Base-by-base conservation (phyloP, 2,113 vertebrate species). In the Seriola dumerili region DNA sequence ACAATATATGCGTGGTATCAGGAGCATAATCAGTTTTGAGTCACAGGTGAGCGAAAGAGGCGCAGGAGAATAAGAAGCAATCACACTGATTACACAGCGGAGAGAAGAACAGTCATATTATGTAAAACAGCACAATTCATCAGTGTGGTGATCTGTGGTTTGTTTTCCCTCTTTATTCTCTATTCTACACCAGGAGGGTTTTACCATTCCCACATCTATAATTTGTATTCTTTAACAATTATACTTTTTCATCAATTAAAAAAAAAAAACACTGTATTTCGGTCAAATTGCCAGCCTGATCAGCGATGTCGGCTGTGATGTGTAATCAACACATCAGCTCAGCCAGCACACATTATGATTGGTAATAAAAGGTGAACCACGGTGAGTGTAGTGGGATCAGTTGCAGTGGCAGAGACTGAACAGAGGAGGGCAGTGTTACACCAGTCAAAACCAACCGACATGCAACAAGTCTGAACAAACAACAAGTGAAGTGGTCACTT, bases 371-470 rank as follows among this genome's bases (percentile, higher is more conserved):
- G 21, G 62, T 65, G 40, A 8, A 65, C 29, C 29, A 29, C 29
- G 29, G 29, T 44, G 1, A 59, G 16, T 17, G 0, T 8, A 16
- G 55, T 23, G 29, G 8, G 48, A 17, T 52, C 32, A 55, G 32
- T 2, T 86, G 83, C 58, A 90, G 81, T 76, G 64, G 40, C 81
- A 50, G 0, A 23, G 1, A 1, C 40, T 57, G 40, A 46, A 87
- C 94, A 91, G 59, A 68, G 32, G 91, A 66, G 90, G 92, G 84
- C 89, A 88, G 75, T n/a, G 50, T 19, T 44, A 25, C 8, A 57
- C 16, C 8, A 62, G 21, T 21, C 6, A 57, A 40, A 62, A 11
- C 23, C 23, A 19, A 3, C 1, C 40, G 19, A 0, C 19, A 5
- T 1, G 23, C 21, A 52, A 50, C 9, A 44, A 13, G 38, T 19